phyloP scores from a whole-genome alignment of 2,888 invertebrate genomes.

The Drosophila neotestacea region DNA sequence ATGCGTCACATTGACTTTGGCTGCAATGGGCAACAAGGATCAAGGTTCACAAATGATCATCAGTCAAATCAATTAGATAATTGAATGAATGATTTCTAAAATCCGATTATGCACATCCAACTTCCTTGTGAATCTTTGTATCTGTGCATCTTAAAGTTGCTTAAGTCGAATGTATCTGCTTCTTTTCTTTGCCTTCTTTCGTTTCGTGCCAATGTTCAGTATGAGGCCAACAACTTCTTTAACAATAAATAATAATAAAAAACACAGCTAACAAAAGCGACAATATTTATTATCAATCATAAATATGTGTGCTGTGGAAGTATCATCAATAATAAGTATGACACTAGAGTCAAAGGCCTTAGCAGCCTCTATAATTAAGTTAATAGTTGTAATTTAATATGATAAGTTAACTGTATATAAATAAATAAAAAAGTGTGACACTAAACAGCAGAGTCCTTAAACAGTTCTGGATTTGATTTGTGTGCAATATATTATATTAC shows the following conservation, averaged over 20 bases:
- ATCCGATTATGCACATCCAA: constrained; percentile 73
- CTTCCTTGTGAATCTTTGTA: constrained; percentile 20
- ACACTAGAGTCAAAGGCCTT: background rate
- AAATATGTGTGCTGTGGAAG: constrained; percentile 14
- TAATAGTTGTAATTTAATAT: no score
- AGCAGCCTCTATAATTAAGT: no score
- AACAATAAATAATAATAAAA: constrained; percentile 21
- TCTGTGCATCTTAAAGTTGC: constrained; percentile 27
- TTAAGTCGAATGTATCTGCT: constrained; percentile 8
- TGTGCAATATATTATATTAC: background rate
- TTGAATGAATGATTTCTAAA: constrained; percentile 80
- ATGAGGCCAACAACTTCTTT: constrained; percentile 16
- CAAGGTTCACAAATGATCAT: constrained; percentile 80
- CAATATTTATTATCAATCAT: constrained; percentile 38
- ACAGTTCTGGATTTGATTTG: background rate
- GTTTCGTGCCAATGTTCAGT: constrained; percentile 50
- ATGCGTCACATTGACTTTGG: constrained; percentile 73
- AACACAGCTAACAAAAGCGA: constrained; percentile 29
- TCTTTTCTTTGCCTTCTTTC: constrained; percentile 5
- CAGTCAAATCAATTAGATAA: constrained; percentile 82
- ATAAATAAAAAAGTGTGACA: no score
- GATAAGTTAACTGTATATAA: no score
- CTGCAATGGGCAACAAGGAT: constrained; percentile 40
- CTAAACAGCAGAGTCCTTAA: constrained; percentile 1
- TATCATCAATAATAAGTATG: background rate